Base-by-base conservation (phyloP, 2,888 invertebrate genomes). In the Orchestes rusci region DNA sequence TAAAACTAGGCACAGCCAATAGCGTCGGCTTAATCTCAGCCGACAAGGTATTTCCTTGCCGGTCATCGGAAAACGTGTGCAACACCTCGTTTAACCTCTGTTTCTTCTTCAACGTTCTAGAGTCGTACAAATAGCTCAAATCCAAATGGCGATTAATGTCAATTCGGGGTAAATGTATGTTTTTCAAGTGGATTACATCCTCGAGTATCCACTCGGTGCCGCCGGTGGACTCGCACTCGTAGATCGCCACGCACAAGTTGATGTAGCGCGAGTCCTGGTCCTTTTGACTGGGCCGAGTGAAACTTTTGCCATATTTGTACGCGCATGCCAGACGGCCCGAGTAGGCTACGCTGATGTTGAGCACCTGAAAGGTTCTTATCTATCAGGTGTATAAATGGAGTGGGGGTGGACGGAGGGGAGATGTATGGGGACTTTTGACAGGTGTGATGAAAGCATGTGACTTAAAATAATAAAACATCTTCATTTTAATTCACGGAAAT, bases 181-280 rank as follows among this genome's bases (percentile, higher is more conserved):
- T 94, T 63, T 89, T 84, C 58, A 97, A 69, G 55, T 94, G 91
- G 55, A 97, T 94, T 1, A 91, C 92, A 59, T 97, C 96, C 65
- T 97, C 96, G 8, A 94, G 71, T 32, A 94, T 76, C 96, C 96
- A 97, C 60, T 87, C 87, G 28, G 85, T 84, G 45, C 90, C 96
- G 36, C 94, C 99, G 4, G 95, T 95, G 53, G 96, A 96, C 71
- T 99, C 99, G 66, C 99, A 99, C 67, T 99, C 99, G 70, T 95
- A 97, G 53, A 99, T 95, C 32, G 94, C 92, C 4, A 99, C 93
- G 68, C 88, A 87, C 1, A 92, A 73, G 66, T 92, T 91, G 16
- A 92, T 89, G 65, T 85, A 92, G 42, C 91, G 76, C 1, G 87
- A 87, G 50, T 84, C 82, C 1, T 82, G 82, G 65, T 84, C 82